Evolutionary conservation across 2,888 invertebrate species (phyloP), one percentile per base, ranked within the genome.

Genomic region (Parnassius apollo): DNA sequence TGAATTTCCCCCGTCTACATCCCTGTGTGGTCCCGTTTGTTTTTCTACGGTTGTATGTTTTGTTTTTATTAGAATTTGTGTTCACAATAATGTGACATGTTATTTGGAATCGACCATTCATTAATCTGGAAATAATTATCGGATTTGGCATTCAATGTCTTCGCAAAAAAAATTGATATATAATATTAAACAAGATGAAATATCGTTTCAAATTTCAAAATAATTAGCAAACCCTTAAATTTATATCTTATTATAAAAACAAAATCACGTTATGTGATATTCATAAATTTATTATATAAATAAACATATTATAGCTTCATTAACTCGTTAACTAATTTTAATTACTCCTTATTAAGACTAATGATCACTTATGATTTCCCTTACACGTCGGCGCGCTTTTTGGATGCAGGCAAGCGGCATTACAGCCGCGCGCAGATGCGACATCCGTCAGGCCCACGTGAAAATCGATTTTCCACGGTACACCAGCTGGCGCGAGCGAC

Each of bases 391-490:
- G 68, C 72, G 80, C 78, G 81, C 84, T 86, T 86, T 86, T 85
- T 80, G 81, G 82, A 80, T 80, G 84, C 83, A 82, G 76, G 78
- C 80, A 77, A 81, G 81, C 80, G 78, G 75, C 75, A 71, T 79
- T 82, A 82, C 80, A 83, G 81, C 80, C 80, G 78, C 78, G 75
- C 81, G 87, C 91, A 91, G 91, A 91, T 91, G 91, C 83, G 84
- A 88, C 90, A 88, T 87, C 87, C 89, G 89, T 83, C 87, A 85
- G 83, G 81, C 85, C 84, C 87, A 91, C 89, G 91, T 91, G 91
- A 80, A 91, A 91, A 91, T 91, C 84, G 86, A 91, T 91, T 91
- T 91, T 91, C 90, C 91, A 91, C 89, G 91, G 81, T 87, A 83
- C 77, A 82, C 87, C 91, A 91, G 91, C 91, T 91, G 91, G 86